These are phyloP conservation scores for Chloebia gouldiae DNA, from an alignment of 2,113 vertebrate genomes.

Conservation along the genomic window DNA sequence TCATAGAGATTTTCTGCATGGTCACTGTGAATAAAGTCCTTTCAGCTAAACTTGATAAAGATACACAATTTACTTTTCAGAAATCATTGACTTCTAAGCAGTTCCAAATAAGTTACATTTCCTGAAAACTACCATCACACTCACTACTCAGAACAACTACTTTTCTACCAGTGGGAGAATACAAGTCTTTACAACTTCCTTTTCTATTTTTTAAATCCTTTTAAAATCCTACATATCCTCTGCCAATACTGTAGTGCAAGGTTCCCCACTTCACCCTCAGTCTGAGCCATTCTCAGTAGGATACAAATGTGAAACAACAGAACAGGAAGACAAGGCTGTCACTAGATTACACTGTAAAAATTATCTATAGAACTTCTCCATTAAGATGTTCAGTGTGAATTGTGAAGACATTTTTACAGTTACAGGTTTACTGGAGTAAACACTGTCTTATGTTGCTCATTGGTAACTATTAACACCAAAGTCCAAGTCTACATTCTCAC, in stretches of 20 bases:
- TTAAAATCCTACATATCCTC: background rate
- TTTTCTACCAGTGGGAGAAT: background rate
- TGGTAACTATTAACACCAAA: background rate
- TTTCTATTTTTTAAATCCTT: background rate
- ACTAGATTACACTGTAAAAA: background rate
- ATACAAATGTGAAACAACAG: background rate
- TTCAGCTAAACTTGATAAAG: background rate
- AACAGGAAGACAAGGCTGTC: background rate
- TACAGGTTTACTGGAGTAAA: background rate
- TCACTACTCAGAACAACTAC: background rate
- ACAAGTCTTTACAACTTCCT: background rate
- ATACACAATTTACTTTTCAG: background rate
- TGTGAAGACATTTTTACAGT: background rate
- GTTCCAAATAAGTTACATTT: background rate
- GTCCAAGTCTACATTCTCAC: background rate
- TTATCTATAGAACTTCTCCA: background rate
- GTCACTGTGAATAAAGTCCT: background rate
- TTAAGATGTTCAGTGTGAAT: background rate
- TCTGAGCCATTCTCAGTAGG: background rate
- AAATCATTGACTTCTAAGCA: background rate
- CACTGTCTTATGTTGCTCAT: background rate
- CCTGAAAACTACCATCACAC: background rate
- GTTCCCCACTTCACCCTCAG: background rate
- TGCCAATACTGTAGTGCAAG: background rate
- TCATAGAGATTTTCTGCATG: background rate